Conservation (phyloP, 37 sponge, comb jelly and placozoan species). For the Beroe forskalii region DNA sequence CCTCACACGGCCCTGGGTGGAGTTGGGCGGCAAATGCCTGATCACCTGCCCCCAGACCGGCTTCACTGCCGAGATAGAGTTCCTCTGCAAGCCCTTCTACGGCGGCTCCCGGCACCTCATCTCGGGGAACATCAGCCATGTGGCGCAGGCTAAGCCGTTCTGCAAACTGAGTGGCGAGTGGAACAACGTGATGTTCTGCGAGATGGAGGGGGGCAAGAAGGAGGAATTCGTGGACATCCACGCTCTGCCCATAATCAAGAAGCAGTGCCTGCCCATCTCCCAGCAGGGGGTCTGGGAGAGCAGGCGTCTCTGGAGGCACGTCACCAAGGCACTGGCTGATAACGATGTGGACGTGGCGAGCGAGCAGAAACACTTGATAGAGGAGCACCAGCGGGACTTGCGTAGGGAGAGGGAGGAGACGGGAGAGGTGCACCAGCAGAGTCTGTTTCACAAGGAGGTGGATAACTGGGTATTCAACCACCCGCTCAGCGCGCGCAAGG, state of each 20-base stretch:
- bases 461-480: constrained; percentile 54
- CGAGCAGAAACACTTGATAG: constrained; percentile 78
- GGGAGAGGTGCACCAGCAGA: constrained; percentile 36
- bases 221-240: constrained; percentile 87
- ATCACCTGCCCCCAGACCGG: constrained; percentile 86
- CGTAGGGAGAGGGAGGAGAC: constrained; percentile 44
- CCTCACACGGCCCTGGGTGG: constrained; percentile 94
- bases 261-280: constrained; percentile 78
- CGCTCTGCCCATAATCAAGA: constrained; percentile 76
- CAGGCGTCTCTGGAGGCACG: constrained; percentile 78
- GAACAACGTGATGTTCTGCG: constrained; percentile 90
- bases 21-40: constrained; percentile 87
- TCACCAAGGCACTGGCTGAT: constrained; percentile 74
- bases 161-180: constrained; percentile 92
- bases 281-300: constrained; percentile 79
- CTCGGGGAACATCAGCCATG: constrained; percentile 70
- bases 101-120: constrained; percentile 16
- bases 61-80: constrained; percentile 82
- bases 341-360: constrained; percentile 84
- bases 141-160: constrained; percentile 74
- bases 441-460: constrained; percentile 38
- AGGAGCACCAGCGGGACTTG: constrained; percentile 61
- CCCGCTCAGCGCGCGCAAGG: constrained; percentile 19
- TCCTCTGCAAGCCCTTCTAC: constrained; percentile 83
- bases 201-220: constrained; percentile 77